Conservation (phyloP, 2,113 vertebrate genomes). For the Platichthys stellatus region DNA sequence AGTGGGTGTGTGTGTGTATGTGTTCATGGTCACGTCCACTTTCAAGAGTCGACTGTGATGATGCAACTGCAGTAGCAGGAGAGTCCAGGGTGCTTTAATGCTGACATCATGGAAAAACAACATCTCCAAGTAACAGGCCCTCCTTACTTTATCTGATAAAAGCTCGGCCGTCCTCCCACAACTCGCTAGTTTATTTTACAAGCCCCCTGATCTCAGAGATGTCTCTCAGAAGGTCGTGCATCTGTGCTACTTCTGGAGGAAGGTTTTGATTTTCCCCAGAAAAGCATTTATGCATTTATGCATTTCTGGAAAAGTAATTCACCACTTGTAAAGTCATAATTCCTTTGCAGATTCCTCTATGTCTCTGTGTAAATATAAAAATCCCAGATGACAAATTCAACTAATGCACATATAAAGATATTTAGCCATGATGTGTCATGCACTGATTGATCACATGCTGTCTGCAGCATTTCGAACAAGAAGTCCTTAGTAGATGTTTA, state of each 20-base stretch:
- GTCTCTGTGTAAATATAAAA: neutral
- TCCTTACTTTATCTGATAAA: constrained; percentile 27
- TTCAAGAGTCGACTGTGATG: neutral
- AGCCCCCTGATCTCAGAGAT: constrained; percentile 9
- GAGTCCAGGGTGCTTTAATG: constrained; percentile 11
- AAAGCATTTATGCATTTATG: constrained; percentile 6
- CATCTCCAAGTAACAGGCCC: constrained; percentile 40
- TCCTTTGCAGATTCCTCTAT: neutral
- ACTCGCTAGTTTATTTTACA: constrained; percentile 12
- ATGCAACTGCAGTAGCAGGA: constrained; percentile 35
- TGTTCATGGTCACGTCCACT: neutral
- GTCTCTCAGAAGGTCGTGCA: constrained; percentile 7
- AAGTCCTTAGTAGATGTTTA: neutral
- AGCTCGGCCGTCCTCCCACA: constrained; percentile 12
- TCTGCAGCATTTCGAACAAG: constrained; percentile 3
- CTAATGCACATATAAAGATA: neutral
- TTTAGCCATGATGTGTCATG: neutral
- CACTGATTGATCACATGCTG: neutral
- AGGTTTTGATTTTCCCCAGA: neutral
- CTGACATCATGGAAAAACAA: constrained; percentile 68
- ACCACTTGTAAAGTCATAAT: neutral
- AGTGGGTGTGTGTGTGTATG: constrained; percentile 7
- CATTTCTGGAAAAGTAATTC: neutral
- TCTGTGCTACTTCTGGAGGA: neutral
- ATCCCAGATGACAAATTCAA: neutral